Evolutionary conservation across 2,797 vertebrate species (phyloP), one percentile per base, ranked within the genome.

Genomic region (Neomorphus geoffroyi): DNA sequence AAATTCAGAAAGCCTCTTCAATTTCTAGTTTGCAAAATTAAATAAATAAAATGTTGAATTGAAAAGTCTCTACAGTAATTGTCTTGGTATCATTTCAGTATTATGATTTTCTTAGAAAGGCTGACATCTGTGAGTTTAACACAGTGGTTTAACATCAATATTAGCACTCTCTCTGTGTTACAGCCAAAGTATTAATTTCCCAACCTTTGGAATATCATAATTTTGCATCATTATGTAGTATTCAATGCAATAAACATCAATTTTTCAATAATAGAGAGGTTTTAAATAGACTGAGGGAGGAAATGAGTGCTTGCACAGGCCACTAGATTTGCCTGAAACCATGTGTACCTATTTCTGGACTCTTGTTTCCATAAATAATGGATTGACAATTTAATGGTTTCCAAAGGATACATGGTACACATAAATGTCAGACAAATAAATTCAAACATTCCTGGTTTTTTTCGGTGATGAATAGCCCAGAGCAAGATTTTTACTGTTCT

Each of bases 331-430:
- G 24, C 90, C 70, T 97, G 94, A 97, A 96, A 94, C 62, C 58
- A 41, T 57, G 66, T 85, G 79, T 54, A 92, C 91, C 71, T 96
- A 95, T 96, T 97, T 97, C 80, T 97, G 83, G 65, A 78, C 67
- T 91, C 91, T 93, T 96, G 54, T 91, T 97, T 96, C 81, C 70
- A 86, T 97, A 97, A 96, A 96, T 96, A 96, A 90, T 88, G 70
- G 79, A 95, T 77, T 90, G 93, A 94, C 79, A 95, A 53, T 35
- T 91, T 94, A 3, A 43, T 57, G 64, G 82, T 96, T 96, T 97
- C 50, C 70, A 93, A 83, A 95, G 73, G 51, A 92, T 79, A 80
- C 50, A 65, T 23, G 84, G 69, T 46, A 74, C 70, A 66, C 83
- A 79, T 91, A 96, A 92, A 96, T 92, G 91, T 92, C 88, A 93